These are phyloP conservation scores for Synergus umbraculus DNA, from an alignment of 2,888 invertebrate species.

Conservation along the genomic window DNA sequence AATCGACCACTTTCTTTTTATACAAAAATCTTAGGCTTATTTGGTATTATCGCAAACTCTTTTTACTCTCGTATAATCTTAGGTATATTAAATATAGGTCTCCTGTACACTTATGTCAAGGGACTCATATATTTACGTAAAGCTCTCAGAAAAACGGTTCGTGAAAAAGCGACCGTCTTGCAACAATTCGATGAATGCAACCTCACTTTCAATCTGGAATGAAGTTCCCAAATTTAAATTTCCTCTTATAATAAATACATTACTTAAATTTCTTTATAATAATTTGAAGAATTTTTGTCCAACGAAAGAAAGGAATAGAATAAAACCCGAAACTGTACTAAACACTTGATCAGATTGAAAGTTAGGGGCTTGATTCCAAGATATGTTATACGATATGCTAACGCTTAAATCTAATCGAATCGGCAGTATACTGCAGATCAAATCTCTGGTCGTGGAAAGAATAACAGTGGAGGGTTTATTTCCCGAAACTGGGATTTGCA, in stretches of 20 bases:
- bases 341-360: neutral
- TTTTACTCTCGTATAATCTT: conserved; percentile 14
- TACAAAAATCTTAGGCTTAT: conserved; percentile 29
- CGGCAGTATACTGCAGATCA: neutral
- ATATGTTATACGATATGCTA: conserved; percentile 8
- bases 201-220: neutral
- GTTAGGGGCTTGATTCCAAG: neutral
- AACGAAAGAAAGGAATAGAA: neutral
- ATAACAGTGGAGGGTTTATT: neutral
- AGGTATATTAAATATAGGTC: conserved; percentile 25
- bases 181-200: neutral
- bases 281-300: neutral
- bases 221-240: neutral
- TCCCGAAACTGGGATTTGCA: neutral
- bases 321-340: neutral
- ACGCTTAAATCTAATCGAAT: neutral
- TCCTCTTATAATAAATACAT: neutral
- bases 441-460: neutral
- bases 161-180: neutral
- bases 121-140: no score
- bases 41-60: conserved; percentile 24
- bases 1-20: conserved; percentile 5
- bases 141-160: neutral
- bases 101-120: neutral
- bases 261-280: neutral